These are phyloP conservation scores for Dysidea cf. avara DNA, from an alignment of 37 sponge, comb jelly and placozoan species.

Conservation along the genomic window DNA sequence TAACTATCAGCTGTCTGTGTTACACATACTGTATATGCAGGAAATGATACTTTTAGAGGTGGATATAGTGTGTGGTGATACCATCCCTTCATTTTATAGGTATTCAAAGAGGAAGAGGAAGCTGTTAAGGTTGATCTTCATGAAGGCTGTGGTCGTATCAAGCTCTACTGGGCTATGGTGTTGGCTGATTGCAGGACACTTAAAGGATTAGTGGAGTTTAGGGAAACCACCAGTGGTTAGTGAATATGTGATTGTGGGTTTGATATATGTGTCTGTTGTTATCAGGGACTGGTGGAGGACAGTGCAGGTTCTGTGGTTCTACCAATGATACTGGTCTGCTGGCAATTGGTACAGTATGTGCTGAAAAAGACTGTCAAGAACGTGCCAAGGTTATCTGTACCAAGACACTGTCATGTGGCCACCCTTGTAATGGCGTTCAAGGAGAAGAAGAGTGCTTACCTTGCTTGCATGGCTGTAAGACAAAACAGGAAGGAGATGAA, in stretches of 20 bases:
- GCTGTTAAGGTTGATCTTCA: slow-evolving; percentile 92
- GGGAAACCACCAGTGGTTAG: slow-evolving; percentile 78
- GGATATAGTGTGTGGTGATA: not conserved
- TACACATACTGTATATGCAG: no score
- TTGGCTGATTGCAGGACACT: slow-evolving; percentile 91
- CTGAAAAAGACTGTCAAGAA: slow-evolving; percentile 82
- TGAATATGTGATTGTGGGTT: not conserved
- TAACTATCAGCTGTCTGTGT: no score
- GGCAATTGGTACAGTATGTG: slow-evolving; percentile 85
- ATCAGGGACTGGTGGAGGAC: slow-evolving; percentile 69
- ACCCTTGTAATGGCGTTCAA: no score
- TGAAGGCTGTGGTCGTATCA: slow-evolving; percentile 95
- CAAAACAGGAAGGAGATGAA: slow-evolving; percentile 24
- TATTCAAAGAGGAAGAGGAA: slow-evolving; percentile 98
- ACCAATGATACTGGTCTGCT: slow-evolving; percentile 69
- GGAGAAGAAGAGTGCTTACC: slow-evolving; percentile 86
- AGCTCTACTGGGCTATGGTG: slow-evolving; percentile 97
- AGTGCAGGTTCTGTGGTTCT: slow-evolving; percentile 91
- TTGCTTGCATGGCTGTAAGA: slow-evolving; percentile 86
- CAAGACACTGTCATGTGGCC: slow-evolving; percentile 89
- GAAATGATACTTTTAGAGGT: not conserved
- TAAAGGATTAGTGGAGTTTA: slow-evolving; percentile 94
- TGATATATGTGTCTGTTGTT: slow-evolving; percentile 9
- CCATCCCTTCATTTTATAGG: slow-evolving; percentile 29
- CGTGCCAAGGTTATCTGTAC: slow-evolving; percentile 73